Evolutionary conservation across 2,888 invertebrate genomes (phyloP).

Genomic region (Agrypnus murinus): DNA sequence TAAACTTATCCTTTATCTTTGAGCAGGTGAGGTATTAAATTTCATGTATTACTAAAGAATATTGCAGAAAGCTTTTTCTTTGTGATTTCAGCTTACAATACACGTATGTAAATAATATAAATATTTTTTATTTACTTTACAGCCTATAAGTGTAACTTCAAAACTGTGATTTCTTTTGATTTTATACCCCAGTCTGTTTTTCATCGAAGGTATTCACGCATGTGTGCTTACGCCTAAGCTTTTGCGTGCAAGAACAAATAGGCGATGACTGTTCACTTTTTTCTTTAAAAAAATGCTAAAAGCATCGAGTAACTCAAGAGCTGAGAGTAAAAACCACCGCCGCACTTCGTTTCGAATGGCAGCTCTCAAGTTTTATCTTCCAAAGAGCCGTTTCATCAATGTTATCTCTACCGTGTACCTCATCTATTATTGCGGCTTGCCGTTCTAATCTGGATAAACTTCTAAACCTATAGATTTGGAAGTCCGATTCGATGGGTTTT

Average conservation of each 20-base stretch:
- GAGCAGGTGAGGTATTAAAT: no score
- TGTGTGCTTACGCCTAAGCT: not conserved
- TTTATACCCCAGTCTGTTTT: no score
- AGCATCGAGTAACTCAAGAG: constrained; percentile 35
- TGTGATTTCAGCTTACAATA: no score
- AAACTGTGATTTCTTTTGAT: no score
- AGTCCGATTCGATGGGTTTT: constrained; percentile 27
- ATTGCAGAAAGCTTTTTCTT: no score
- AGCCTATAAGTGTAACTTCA: no score
- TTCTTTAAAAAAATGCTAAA: constrained; percentile 33
- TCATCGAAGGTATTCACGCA: no score
- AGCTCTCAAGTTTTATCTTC: constrained; percentile 56
- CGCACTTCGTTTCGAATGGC: constrained; percentile 48
- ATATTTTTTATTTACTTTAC: no score
- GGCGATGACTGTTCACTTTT: constrained; percentile 32
- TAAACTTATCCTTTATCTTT: no score
- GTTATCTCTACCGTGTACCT: constrained; percentile 57
- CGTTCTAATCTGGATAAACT: constrained; percentile 52
- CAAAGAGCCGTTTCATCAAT: constrained; percentile 59
- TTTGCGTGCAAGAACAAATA: constrained; percentile 31
- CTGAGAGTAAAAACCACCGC: constrained; percentile 44
- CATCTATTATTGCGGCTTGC: constrained; percentile 57
- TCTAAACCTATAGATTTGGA: constrained; percentile 44
- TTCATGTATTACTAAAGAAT: no score
- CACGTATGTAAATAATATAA: no score